phyloP scores from a whole-genome alignment of 2,888 invertebrate species.

The Drosophila anomelani region DNA sequence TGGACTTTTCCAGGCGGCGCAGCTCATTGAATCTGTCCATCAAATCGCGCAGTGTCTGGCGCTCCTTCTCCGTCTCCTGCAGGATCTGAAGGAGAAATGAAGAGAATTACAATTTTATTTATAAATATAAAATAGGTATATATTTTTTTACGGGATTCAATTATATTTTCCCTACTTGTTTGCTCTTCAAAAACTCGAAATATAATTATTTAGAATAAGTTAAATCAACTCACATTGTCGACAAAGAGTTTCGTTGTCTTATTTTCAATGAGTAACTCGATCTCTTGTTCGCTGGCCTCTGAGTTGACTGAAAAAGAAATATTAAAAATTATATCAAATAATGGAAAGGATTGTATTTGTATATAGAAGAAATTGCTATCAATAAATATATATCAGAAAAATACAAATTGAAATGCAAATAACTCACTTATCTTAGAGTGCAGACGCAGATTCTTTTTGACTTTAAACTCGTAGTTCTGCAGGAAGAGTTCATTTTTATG shows the following conservation, averaged over 20 bases:
- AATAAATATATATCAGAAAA: not conserved
- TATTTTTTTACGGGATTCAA: too few relatives aligned
- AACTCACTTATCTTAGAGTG: slow-evolving; percentile 84
- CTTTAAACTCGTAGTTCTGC: slow-evolving; percentile 82
- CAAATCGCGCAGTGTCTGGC: slow-evolving; percentile 82
- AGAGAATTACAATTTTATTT: not conserved
- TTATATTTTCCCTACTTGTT: not conserved
- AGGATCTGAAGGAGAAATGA: slow-evolving; percentile 72
- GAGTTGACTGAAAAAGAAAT: slow-evolving; percentile 75
- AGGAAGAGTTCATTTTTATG: slow-evolving; percentile 83
- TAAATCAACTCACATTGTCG: slow-evolving; percentile 82
- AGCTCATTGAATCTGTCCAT: slow-evolving; percentile 84
- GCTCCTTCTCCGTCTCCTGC: slow-evolving; percentile 84
- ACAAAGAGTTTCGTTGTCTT: slow-evolving; percentile 84
- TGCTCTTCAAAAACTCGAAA: not conserved
- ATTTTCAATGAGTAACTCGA: slow-evolving; percentile 83
- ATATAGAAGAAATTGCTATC: not conserved
- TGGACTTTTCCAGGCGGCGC: slow-evolving; percentile 83
- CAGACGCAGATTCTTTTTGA: slow-evolving; percentile 83
- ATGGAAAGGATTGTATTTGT: not conserved
- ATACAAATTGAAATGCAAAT: not conserved
- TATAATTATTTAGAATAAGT: not conserved
- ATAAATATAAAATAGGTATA: too few relatives aligned
- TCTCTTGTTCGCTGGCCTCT: slow-evolving; percentile 84
- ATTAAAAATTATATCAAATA: not conserved